A percentile compares a stretch with the other conserved stretches of the same genome.
phyloP scores from a whole-genome alignment of 2,797 vertebrate species.

The Coregonus sp. region DNA sequence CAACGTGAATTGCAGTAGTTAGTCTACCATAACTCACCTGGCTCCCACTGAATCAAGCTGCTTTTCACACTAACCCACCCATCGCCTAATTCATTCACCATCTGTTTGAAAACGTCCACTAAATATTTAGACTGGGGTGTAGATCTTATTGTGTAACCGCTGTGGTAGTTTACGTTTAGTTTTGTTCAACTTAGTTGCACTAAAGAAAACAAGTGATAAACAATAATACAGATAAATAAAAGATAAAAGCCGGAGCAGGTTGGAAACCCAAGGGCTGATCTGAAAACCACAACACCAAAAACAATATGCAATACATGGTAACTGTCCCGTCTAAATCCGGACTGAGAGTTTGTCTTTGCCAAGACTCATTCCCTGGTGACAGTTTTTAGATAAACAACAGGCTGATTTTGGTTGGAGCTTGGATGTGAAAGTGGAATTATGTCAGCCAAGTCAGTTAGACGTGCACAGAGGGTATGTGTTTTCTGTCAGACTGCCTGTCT shows the following conservation, averaged over 20 bases:
- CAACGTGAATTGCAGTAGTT: not conserved
- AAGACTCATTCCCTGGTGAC: not conserved
- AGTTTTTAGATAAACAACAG: constrained; percentile 8
- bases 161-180: too few species aligned
- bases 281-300: too few species aligned
- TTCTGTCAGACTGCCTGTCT: not conserved
- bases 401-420: not conserved
- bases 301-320: not conserved
- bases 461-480: not conserved
- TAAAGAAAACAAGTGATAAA: too few species aligned
- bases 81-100: not conserved
- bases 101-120: constrained; percentile 28
- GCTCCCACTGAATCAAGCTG: not conserved
- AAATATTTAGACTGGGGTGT: constrained; percentile 20
- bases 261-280: too few species aligned
- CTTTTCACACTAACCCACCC: not conserved
- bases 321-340: not conserved
- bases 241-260: too few species aligned
- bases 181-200: too few species aligned
- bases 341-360: not conserved
- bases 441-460: not conserved
- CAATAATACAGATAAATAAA: too few species aligned
- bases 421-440: not conserved
- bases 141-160: constrained; percentile 18
- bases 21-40: not conserved